Base-by-base conservation (phyloP, 2,797 vertebrate species). In the Sternarchorhynchus goeldii region DNA sequence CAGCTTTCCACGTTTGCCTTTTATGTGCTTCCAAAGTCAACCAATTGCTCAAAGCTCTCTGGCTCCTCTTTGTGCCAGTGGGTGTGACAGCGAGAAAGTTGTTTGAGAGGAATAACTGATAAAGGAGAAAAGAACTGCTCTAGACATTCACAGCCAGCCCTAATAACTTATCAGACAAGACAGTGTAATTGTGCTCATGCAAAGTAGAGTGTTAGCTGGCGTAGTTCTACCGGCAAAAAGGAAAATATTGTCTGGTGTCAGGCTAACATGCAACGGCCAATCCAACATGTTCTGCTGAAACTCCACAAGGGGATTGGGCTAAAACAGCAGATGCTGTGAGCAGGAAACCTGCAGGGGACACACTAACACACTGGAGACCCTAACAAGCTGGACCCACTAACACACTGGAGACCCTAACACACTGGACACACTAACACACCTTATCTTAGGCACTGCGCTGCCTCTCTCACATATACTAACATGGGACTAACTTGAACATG, bases 21-120 rank as follows among this genome's bases (percentile, higher is more conserved):
- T 88, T 72, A 88, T 85, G 83, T 88, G 57, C 84, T 83, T 91
- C 91, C 90, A 92, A 89, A 90, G 88, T 88, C 86, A 88, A 88
- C 83, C 83, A 83, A 89, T 90, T 89, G 83, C 91, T 90, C 88
- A 90, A 81, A 85, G 57, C 77, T 63, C 77, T 73, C 67, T 80
- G 82, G 81, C 77, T 83, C 84, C 87, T 83, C 66, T 53, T 82
- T 85, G 87, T 87, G 80, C 84, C 75, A 53, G 74, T 85, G 68
- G 77, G 65, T 59, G 64, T 77, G 79, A 83, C 84, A 77, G 77
- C 84, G 85, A 87, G 83, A 58, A 56, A 21, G 17, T 58, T 58
- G 76, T 80, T 77, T 81, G 73, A 64, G 65, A 78, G 64, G 77
- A 73, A 86, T 72, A 69, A 64, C 84, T 77, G 81, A 88, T 84